Evolutionary conservation across 2,888 invertebrate species (phyloP), one percentile per base, ranked within the genome.

Genomic region (Artemia sinica): DNA sequence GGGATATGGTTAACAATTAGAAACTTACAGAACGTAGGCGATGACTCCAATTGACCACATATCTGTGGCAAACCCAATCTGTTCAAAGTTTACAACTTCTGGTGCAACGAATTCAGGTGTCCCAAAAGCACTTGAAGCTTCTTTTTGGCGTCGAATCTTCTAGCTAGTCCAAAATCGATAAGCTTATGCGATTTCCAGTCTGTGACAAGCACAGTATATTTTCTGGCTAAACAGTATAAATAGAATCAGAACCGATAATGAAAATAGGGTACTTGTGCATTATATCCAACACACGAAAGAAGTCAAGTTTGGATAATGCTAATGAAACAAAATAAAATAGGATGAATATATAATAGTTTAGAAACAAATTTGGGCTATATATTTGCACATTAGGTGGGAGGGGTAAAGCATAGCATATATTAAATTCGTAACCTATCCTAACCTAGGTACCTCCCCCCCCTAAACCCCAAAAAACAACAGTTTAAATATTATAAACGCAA

Each of bases 41-140:
- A 98, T 95, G 71, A 98, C 96, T 65, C 97, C 97, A 48, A 98
- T 87, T 69, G 93, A 93, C 97, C 96, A 97, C 94, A 97, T 95
- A 76, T 98, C 98, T 0, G 97, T 95, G 10, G 89, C 89, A 76
- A 88, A 94, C 70, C 91, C 89, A 75, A 98, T 93, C 76, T 89
- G 88, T 77, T 98, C 97, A 79, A 96, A 98, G 81, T 96, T 97
- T 63, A 98, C 93, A 49, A 97, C 94, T 83, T 98, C 97, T 0
- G 97, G 97, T 0, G 96, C 95, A 67, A 96, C 95, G 77, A 98
- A 98, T 80, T 98, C 98, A 0, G 97, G 97, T 0, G 98, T 98
- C 1, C 97, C 98, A 77, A 95, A 68, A 96, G 80, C 6, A 96
- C 92, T 72, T 80, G 75, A 68, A 95, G 81, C 76, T 93, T 92